Conservation (phyloP, 2,797 vertebrate species). For the Eulemur coronatus region DNA sequence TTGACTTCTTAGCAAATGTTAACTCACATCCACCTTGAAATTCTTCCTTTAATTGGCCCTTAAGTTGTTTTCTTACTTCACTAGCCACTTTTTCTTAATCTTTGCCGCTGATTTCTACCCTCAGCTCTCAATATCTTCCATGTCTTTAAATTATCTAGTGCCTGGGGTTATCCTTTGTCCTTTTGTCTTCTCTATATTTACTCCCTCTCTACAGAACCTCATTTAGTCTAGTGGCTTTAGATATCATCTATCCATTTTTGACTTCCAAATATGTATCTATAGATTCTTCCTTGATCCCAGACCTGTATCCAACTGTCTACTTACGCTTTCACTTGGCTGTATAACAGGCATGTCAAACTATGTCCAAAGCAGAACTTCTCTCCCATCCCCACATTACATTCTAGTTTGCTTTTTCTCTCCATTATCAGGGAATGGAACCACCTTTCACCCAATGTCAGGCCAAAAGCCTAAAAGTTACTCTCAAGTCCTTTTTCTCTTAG, state of each 20-base stretch:
- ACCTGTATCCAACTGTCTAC: background rate
- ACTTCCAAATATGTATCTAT: background rate
- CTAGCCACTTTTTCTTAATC: background rate
- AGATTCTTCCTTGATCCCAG: background rate
- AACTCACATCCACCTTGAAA: background rate
- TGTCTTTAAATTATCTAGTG: background rate
- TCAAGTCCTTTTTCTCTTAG: background rate
- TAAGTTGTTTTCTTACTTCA: background rate
- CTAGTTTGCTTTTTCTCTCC: background rate
- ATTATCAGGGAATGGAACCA: background rate
- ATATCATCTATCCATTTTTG: background rate
- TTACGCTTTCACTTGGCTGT: background rate
- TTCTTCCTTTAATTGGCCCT: background rate
- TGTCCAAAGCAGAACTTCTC: background rate
- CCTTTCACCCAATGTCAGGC: background rate
- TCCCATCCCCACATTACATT: no score
- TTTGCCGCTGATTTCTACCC: background rate
- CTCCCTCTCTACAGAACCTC: background rate
- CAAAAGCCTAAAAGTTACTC: background rate
- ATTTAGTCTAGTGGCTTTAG: background rate
- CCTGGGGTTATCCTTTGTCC: background rate
- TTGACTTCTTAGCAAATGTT: background rate
- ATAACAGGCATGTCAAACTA: background rate
- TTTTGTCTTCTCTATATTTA: background rate
- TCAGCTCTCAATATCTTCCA: background rate